Percentiles rank a stretch among this genome's conserved stretches.
Conservation (phyloP, 2,113 vertebrate genomes). For the Vulpes ferrilata region DNA sequence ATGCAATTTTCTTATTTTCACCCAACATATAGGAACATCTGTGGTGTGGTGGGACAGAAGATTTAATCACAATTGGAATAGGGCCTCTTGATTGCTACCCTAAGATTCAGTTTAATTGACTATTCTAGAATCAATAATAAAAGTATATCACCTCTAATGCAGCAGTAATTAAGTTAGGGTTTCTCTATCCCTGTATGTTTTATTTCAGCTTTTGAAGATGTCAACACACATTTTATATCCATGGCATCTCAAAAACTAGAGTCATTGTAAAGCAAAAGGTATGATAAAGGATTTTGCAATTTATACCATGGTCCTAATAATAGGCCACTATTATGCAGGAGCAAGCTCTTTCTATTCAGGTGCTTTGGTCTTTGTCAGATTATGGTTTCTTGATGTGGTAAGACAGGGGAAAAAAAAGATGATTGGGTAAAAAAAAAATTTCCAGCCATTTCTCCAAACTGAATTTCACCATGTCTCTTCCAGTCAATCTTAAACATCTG, state of each 20-base stretch:
- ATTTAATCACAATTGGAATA: neutral
- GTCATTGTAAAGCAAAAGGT: neutral
- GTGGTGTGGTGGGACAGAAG: neutral
- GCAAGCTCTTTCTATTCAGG: neutral
- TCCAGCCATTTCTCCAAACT: neutral
- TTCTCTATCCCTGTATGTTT: neutral
- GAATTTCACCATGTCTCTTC: neutral
- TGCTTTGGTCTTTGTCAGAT: neutral
- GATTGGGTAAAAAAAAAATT: neutral
- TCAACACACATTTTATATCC: neutral
- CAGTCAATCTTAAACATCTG: neutral
- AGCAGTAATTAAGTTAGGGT: neutral
- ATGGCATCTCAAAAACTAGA: neutral
- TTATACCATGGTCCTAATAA: neutral
- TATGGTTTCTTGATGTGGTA: neutral
- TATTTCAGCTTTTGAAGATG: neutral
- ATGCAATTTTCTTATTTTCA: neutral
- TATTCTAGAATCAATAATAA: neutral
- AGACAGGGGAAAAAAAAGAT: slow-evolving; percentile 10
- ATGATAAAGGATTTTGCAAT: neutral
- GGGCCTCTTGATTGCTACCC: neutral
- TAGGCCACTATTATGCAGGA: neutral
- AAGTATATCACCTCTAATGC: neutral
- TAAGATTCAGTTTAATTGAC: neutral
- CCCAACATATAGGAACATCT: neutral